These are phyloP conservation scores for Teleogryllus oceanicus DNA, from an alignment of 2,888 invertebrate species.

Conservation along the genomic window DNA sequence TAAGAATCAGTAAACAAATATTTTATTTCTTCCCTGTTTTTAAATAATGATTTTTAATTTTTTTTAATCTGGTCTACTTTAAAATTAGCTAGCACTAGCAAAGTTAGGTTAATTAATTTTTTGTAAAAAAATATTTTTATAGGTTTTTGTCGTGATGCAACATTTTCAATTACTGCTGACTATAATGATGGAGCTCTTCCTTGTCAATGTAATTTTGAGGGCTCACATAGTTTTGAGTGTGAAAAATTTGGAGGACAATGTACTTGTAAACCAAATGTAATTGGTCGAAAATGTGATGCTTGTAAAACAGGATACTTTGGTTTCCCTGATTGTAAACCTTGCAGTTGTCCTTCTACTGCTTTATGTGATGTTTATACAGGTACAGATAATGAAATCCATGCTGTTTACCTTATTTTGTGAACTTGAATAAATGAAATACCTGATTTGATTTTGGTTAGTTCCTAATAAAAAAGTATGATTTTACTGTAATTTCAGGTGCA, in stretches of 20 bases:
- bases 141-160: constrained; percentile 85
- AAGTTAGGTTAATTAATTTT: not conserved
- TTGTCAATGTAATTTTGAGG: constrained; percentile 85
- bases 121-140: constrained; percentile 37
- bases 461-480: not conserved
- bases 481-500: constrained; percentile 52
- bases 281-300: constrained; percentile 78
- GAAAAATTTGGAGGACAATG: constrained; percentile 95
- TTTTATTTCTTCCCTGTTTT: too few relatives aligned
- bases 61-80: too few relatives aligned
- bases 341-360: constrained; percentile 80
- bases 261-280: constrained; percentile 85
- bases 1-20: too few relatives aligned
- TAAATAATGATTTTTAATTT: too few relatives aligned
- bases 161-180: constrained; percentile 89
- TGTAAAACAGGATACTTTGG: constrained; percentile 91
- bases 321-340: constrained; percentile 89
- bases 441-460: not conserved
- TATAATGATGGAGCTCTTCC: constrained; percentile 91
- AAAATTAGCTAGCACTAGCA: too few relatives aligned
- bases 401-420: not conserved
- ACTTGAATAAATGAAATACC: not conserved
- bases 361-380: constrained; percentile 73
- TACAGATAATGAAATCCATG: constrained; percentile 21
- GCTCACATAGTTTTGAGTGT: constrained; percentile 84